Base-by-base conservation (phyloP, 30 jellyfish, hydroid and myxozoan genomes). In the Aurelia aurita complex sp. Pacific region DNA sequence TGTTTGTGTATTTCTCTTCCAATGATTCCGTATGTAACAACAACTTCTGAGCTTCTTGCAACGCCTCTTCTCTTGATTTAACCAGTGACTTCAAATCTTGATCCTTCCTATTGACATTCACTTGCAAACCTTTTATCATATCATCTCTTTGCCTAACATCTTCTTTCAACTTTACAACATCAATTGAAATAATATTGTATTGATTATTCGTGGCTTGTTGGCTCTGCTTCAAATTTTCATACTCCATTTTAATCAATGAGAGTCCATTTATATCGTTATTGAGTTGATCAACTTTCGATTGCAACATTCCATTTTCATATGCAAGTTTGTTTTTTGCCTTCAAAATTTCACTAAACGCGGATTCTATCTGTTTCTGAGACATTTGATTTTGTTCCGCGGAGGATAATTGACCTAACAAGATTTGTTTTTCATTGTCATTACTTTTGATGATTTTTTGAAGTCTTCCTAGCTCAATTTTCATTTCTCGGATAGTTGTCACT, bases 281-380 rank as follows among this genome's bases (percentile, higher is more conserved):
- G 9, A 84, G 53, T 53, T 86, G 89, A 55, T 82, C 89, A 17
- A 89, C 85, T 75, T 77, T 89, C 54, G 94, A 82, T 51, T 81
- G 93, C 73, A 89, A 51, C 73, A 89, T 46, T 18, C 97, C 97
- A 43, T 89, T 89, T 54, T 89, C 97, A 36, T 89, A 89, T 11
- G 97, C 97, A 35, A 89, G 84, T 38, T 73, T 67, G 36, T 77
- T 85, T 77, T 89, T 89, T 23, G 90, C 88, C 33, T 32, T 32
- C 77, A 82, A 23, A 50, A 89, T 89, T 53, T 89, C 97, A 10
- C 61, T 59, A 74, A 89, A 46, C 29, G 84, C 91, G 2, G 76
- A 55, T 64, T 89, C 97, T 11, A 89, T 74, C 62, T 89, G 92
- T 59, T 81, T 82, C 43, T 89, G 97, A 12, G 97, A 89, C 76